These are phyloP conservation scores for Drosophila quasianomalipes DNA, from an alignment of 2,888 invertebrate species.

Conservation along the genomic window DNA sequence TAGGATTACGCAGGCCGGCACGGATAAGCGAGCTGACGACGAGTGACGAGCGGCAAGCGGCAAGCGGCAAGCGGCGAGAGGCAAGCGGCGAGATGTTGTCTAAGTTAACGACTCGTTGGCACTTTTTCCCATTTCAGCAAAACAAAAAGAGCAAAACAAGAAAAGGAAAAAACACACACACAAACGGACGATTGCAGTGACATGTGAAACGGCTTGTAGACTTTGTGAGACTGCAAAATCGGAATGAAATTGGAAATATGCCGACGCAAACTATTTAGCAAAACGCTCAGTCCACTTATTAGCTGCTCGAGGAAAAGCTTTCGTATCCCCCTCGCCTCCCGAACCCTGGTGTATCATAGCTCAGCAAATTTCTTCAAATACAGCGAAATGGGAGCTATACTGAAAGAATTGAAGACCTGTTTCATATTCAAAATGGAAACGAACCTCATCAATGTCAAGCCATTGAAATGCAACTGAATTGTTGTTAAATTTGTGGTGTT, in stretches of 20 bases:
- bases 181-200: slow-evolving; percentile 14
- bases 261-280: slow-evolving; percentile 2
- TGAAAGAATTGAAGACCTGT: neutral
- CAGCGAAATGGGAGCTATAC: neutral
- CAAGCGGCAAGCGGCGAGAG: neutral
- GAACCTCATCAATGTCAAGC: neutral
- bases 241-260: neutral
- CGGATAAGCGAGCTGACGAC: slow-evolving; percentile 26
- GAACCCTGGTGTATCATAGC: neutral
- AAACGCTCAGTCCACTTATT: slow-evolving; percentile 1
- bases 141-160: neutral
- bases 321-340: neutral
- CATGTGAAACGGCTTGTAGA: slow-evolving; percentile 18
- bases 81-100: slow-evolving; percentile 5
- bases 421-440: neutral
- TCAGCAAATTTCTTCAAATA: neutral
- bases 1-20: slow-evolving; percentile 46
- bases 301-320: neutral
- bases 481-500: slow-evolving; percentile 7
- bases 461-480: neutral
- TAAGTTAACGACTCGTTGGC: slow-evolving; percentile 28
- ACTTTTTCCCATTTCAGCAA: slow-evolving; percentile 16
- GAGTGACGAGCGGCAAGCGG: slow-evolving; percentile 4
- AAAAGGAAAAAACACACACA: neutral
- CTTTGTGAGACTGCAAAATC: slow-evolving; percentile 10